A percentile compares a stretch with the other conserved stretches of the same genome.
Conservation (phyloP, 1,140 invertebrate species). For the Cepaea nemoralis region DNA sequence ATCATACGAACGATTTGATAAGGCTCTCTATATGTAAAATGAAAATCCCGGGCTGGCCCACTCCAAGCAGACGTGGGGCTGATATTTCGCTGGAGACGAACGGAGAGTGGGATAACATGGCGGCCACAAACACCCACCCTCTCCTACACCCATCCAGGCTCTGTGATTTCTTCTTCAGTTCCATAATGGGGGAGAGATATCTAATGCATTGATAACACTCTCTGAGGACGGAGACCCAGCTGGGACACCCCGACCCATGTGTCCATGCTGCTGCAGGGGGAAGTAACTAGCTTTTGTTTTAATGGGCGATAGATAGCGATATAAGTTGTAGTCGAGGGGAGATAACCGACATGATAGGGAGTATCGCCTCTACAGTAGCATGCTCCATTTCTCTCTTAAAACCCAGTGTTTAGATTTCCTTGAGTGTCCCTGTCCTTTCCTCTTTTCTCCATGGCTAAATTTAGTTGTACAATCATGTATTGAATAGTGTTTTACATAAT, state of each 20-base stretch:
- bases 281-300: background rate
- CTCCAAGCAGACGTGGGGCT: background rate
- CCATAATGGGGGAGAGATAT: background rate
- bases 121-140: background rate
- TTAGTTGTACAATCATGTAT: no score
- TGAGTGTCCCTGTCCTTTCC: no score
- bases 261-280: background rate
- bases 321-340: background rate
- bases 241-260: background rate
- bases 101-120: background rate
- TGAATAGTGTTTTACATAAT: no score
- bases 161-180: background rate
- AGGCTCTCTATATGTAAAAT: conserved; percentile 30
- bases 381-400: no score
- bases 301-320: conserved; percentile 4
- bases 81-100: conserved; percentile 1
- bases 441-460: no score
- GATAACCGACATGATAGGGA: no score
- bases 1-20: conserved; percentile 27
- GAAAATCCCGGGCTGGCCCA: conserved; percentile 3
- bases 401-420: no score
- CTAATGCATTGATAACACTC: background rate
- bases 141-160: background rate
- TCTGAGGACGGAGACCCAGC: background rate
- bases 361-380: no score